Percentiles rank a stretch among this genome's conserved stretches.
Conservation (phyloP, 2,113 vertebrate species). For the Etheostoma cragini region DNA sequence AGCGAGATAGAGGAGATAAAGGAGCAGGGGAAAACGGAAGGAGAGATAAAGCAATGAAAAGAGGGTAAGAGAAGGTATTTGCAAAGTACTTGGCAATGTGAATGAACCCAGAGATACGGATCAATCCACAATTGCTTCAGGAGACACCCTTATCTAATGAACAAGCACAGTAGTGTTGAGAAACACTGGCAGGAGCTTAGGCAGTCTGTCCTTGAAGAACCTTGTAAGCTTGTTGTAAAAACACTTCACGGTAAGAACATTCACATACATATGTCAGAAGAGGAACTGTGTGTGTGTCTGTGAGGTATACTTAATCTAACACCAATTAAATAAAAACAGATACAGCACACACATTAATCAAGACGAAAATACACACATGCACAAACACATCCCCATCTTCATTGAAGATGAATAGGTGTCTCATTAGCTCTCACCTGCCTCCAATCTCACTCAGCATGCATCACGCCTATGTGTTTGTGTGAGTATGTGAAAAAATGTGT, state of each 20-base stretch:
- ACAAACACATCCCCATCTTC: slow-evolving; percentile 6
- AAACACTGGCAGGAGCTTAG: slow-evolving; percentile 51
- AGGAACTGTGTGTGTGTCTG: slow-evolving; percentile 12
- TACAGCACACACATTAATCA: not conserved
- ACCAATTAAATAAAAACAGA: slow-evolving; percentile 8
- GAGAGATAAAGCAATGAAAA: slow-evolving; percentile 3
- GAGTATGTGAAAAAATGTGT: slow-evolving; percentile 18
- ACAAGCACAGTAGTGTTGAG: slow-evolving; percentile 41
- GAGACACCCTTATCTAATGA: slow-evolving; percentile 71
- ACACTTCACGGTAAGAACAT: slow-evolving; percentile 30
- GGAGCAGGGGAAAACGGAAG: not conserved
- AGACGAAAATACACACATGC: not conserved
- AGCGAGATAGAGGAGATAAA: not conserved
- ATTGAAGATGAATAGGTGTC: slow-evolving; percentile 58
- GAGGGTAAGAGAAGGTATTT: slow-evolving; percentile 31
- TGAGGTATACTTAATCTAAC: slow-evolving; percentile 12
- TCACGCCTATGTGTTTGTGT: slow-evolving; percentile 30
- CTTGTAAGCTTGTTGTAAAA: slow-evolving; percentile 50
- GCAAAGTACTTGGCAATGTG: slow-evolving; percentile 40
- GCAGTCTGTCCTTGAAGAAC: slow-evolving; percentile 65
- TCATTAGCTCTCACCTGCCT: slow-evolving; percentile 72
- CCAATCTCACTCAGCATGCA: slow-evolving; percentile 55
- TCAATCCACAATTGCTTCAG: slow-evolving; percentile 64
- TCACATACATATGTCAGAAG: slow-evolving; percentile 9
- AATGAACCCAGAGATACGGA: slow-evolving; percentile 54